Percentiles rank a stretch among this genome's conserved stretches.
These are phyloP conservation scores for Nasua narica DNA, from an alignment of 2,797 vertebrate species.

Conservation along the genomic window DNA sequence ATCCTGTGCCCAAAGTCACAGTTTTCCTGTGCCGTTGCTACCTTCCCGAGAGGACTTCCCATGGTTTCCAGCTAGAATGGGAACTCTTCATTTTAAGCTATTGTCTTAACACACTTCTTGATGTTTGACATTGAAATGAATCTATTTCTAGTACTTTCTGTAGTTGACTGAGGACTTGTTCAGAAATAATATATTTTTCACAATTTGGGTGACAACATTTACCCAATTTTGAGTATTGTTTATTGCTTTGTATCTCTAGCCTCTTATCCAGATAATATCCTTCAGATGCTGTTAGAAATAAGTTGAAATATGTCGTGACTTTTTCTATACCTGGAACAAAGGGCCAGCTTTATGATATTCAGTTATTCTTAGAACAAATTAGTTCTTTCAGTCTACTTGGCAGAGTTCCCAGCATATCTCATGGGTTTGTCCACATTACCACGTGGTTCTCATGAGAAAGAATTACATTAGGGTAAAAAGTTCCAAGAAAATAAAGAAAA, in stretches of 20 bases:
- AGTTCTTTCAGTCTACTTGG: background rate
- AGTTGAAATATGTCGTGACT: background rate
- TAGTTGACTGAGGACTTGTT: background rate
- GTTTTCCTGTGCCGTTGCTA: background rate
- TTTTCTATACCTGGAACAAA: background rate
- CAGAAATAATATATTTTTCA: background rate
- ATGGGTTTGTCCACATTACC: background rate
- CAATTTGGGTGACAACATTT: background rate
- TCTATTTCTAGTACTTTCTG: background rate
- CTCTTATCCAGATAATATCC: background rate
- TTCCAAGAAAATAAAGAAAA: background rate
- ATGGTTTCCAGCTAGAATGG: background rate
- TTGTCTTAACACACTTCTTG: background rate
- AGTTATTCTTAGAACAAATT: slow-evolving; percentile 1
- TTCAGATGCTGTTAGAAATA: background rate
- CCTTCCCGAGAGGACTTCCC: background rate
- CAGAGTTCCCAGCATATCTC: background rate
- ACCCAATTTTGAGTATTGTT: background rate
- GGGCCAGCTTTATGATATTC: background rate
- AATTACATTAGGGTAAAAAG: background rate
- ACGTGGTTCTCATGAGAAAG: background rate
- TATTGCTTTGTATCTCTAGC: background rate
- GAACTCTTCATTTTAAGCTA: background rate
- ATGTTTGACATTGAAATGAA: background rate
- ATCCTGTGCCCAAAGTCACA: background rate